Conservation (phyloP, 2,888 invertebrate genomes). For the Eupeodes latifasciatus region DNA sequence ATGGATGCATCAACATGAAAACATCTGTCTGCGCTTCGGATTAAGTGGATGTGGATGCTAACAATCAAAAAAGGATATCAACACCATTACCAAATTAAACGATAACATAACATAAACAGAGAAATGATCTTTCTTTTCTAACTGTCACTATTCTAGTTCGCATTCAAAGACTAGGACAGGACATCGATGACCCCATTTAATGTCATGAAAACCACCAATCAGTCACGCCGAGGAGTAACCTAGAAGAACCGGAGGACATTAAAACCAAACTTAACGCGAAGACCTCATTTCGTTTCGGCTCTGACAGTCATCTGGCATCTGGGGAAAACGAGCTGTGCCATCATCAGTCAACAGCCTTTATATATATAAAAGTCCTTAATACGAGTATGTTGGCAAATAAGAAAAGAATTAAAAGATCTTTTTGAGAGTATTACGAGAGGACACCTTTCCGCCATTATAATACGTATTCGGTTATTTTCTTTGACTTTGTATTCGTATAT, state of each 20-base stretch:
- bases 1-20: background rate
- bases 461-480: constrained; percentile 48
- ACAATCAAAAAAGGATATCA: constrained; percentile 53
- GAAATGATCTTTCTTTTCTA: constrained; percentile 12
- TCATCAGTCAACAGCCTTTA: constrained; percentile 44
- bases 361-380: constrained; percentile 33
- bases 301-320: constrained; percentile 52
- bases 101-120: constrained; percentile 54
- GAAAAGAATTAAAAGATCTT: constrained; percentile 68
- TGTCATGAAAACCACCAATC: constrained; percentile 76
- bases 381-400: constrained; percentile 74
- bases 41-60: constrained; percentile 18
- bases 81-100: constrained; percentile 50
- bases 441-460: constrained; percentile 51
- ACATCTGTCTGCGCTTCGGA: constrained; percentile 59
- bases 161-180: constrained; percentile 45
- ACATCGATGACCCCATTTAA: constrained; percentile 72
- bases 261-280: constrained; percentile 29
- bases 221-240: constrained; percentile 72
- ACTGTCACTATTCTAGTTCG: constrained; percentile 23
- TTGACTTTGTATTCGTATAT: background rate
- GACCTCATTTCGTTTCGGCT: constrained; percentile 66
- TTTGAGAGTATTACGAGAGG: constrained; percentile 5
- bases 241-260: constrained; percentile 9
- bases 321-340: constrained; percentile 26